Conservation (phyloP, 2,888 invertebrate genomes). For the Sinohyriopsis cumingii region DNA sequence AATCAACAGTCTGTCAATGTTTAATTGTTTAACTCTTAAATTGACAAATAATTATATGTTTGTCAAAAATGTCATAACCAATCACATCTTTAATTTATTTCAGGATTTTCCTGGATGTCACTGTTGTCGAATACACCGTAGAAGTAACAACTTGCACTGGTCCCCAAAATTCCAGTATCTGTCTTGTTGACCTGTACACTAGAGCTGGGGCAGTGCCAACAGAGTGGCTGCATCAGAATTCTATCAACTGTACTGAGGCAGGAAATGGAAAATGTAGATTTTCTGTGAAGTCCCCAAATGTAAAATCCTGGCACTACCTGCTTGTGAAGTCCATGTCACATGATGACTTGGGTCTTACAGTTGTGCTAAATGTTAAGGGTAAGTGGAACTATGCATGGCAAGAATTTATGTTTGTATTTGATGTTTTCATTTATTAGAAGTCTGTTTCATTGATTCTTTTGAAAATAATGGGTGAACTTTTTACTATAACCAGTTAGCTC, state of each 20-base stretch:
- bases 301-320: constrained; percentile 25
- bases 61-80: no score
- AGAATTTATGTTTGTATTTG: not conserved
- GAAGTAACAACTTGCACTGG: constrained; percentile 17
- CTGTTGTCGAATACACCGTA: constrained; percentile 12
- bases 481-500: no score
- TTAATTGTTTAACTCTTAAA: no score
- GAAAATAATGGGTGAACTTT: no score
- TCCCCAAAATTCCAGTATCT: constrained; percentile 17
- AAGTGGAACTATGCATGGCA: not conserved
- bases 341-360: not conserved
- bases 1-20: no score
- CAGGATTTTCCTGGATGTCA: constrained; percentile 27
- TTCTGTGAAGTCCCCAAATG: constrained; percentile 14
- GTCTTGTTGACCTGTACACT: constrained; percentile 16
- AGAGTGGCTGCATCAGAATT: constrained; percentile 11
- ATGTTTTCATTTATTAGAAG: not conserved
- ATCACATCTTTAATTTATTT: not conserved
- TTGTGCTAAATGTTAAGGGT: not conserved
- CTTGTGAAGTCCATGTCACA: constrained; percentile 15
- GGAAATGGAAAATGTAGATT: constrained; percentile 19
- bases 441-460: no score
- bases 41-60: no score
- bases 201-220: constrained; percentile 27
- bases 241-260: constrained; percentile 11